These are phyloP conservation scores for Erpornis zantholeuca DNA, from an alignment of 2,113 vertebrate species.

Conservation along the genomic window DNA sequence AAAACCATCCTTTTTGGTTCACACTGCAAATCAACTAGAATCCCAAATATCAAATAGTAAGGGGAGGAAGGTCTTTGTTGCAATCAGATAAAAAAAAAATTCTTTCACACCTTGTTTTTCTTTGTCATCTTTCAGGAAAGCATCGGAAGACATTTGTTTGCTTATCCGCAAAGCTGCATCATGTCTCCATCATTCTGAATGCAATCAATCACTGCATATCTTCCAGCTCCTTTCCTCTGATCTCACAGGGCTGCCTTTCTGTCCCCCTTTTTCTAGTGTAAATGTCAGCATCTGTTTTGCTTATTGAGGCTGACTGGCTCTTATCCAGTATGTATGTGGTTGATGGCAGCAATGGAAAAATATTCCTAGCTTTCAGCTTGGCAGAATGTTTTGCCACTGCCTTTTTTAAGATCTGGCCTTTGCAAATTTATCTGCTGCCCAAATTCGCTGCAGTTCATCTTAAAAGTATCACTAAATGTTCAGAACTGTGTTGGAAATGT, in stretches of 20 bases:
- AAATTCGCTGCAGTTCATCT: neutral
- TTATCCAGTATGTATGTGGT: neutral
- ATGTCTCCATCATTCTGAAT: neutral
- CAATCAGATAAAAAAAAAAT: neutral
- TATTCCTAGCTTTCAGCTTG: constrained; percentile 13
- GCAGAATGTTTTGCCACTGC: constrained; percentile 11
- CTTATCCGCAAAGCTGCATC: neutral
- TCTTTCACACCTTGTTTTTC: neutral
- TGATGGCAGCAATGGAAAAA: constrained; percentile 29
- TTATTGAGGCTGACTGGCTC: constrained; percentile 29
- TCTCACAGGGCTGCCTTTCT: constrained; percentile 5
- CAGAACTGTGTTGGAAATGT: neutral
- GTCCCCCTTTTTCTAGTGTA: neutral
- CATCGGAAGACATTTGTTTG: neutral
- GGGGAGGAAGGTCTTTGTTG: neutral
- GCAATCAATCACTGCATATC: neutral
- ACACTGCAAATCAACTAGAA: neutral
- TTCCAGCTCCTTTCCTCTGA: neutral
- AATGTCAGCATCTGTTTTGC: constrained; percentile 43
- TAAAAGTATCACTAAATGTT: neutral
- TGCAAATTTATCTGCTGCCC: neutral
- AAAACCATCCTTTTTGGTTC: neutral
- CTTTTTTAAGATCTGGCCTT: neutral
- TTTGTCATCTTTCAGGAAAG: neutral
- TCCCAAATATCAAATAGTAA: neutral